Evolutionary conservation across 2,797 vertebrate genomes (phyloP), one percentile per base, ranked within the genome.

Genomic region (Bucorvus abyssinicus): DNA sequence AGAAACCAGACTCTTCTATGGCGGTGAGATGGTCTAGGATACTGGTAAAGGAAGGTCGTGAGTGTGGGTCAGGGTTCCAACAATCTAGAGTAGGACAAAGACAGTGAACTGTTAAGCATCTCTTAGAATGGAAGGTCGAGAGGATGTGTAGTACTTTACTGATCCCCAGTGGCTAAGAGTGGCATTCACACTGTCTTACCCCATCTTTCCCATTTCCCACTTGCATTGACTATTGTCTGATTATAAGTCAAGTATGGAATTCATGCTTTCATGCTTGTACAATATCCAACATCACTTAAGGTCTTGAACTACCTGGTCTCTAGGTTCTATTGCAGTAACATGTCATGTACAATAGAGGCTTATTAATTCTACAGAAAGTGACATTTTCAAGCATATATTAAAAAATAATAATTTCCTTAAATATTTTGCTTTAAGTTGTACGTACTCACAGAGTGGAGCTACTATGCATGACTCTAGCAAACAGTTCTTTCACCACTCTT

Each of bases 1-100:
- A 99, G 95, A 99, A 99, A 74, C 99, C 99, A 1, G 99, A 99
- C 96, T 99, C 99, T 97, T 99, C 98, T 71, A 99, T 99, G 94
- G 98, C 98, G 0, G 98, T 99, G 85, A 99, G 98, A 92, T 99
- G 99, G 96, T 99, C 98, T 96, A 99, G 97, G 91, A 99, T 98
- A 84, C 97, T 98, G 50, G 98, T 97, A 97, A 99, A 99, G 44
- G 97, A 97, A 7, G 99, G 99, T 32, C 99, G 98, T 32, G 97
- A 98, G 94, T 99, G 99, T 68, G 99, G 98, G 95, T 99, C 99
- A 3, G 98, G 88, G 87, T 99, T 99, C 99, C 99, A 99, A 97
- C 99, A 99, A 94, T 99, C 99, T 99, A 96, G 78, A 92, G 90
- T 2, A 87, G 7, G 64, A 91, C 50, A 89, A 68, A 95, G 74